Conservation (phyloP, 2,888 invertebrate genomes). For the Griposia aprilina region DNA sequence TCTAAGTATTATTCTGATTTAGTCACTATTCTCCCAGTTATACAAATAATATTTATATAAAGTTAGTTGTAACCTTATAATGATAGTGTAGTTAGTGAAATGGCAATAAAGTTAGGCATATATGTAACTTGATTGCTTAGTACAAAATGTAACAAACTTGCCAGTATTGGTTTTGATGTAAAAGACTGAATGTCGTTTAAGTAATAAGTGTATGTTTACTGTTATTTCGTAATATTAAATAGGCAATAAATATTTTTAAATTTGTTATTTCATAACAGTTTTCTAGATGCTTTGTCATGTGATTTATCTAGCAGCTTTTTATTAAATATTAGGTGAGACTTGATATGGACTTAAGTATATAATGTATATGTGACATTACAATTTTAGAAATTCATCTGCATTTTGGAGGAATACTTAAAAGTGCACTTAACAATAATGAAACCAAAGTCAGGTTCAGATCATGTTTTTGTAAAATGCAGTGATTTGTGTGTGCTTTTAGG, state of each 20-base stretch:
- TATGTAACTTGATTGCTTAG: conserved; percentile 86
- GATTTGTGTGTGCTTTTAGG: conserved; percentile 36
- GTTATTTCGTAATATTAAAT: conserved; percentile 83
- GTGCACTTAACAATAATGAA: conserved; percentile 61
- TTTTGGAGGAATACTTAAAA: conserved; percentile 50
- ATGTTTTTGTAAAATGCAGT: conserved; percentile 28
- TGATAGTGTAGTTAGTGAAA: conserved; percentile 82
- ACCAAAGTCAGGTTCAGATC: conserved; percentile 37
- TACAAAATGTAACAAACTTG: conserved; percentile 90
- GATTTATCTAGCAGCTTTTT: conserved; percentile 76
- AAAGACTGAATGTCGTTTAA: conserved; percentile 90
- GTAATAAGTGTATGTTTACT: conserved; percentile 79
- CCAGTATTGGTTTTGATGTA: conserved; percentile 90
- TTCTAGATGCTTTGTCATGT: conserved; percentile 70
- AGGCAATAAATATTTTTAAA: conserved; percentile 74
- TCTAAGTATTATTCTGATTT: conserved; percentile 45
- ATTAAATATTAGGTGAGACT: conserved; percentile 58
- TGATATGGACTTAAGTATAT: conserved; percentile 52
- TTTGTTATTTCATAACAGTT: conserved; percentile 67
- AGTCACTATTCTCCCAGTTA: conserved; percentile 61
- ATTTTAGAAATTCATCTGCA: conserved; percentile 52
- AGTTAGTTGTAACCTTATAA: background rate
- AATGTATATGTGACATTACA: conserved; percentile 46
- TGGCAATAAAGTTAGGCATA: conserved; percentile 78
- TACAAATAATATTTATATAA: conserved; percentile 44